A percentile compares a stretch with the other conserved stretches of the same genome.
Evolutionary conservation across 1,140 invertebrate species (phyloP).

Genomic region (Zaprionus camerounensis): DNA sequence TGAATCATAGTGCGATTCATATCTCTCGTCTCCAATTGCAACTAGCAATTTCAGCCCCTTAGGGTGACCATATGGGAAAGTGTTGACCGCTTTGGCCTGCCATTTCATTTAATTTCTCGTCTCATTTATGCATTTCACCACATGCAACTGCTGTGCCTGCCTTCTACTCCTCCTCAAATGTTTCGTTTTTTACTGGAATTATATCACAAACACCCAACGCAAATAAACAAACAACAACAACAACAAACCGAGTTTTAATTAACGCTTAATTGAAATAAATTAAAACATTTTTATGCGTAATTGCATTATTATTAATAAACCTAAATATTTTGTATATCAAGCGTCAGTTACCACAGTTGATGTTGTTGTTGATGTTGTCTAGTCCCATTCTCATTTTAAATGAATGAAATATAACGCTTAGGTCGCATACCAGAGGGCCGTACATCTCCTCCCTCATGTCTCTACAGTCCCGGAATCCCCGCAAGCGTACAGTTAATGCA

Average conservation of each 20-base stretch:
- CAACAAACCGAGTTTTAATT: conserved; percentile 64
- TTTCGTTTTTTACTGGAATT: conserved; percentile 12
- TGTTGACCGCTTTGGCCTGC: conserved; percentile 24
- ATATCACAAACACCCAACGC: conserved; percentile 27
- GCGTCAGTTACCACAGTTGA: conserved; percentile 36
- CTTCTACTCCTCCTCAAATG: background rate
- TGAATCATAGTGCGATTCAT: conserved; percentile 14
- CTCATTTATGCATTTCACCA: conserved; percentile 14
- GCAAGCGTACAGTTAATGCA: conserved; percentile 70
- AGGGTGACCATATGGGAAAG: conserved; percentile 28
- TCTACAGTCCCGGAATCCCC: background rate
- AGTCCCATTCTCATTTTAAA: conserved; percentile 59
- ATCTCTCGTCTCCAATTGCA: background rate
- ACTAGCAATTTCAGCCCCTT: background rate
- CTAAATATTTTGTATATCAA: conserved; percentile 75
- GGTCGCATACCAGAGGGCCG: conserved; percentile 37
- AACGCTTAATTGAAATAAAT: conserved; percentile 83
- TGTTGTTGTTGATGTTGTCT: conserved; percentile 52
- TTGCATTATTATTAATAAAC: conserved; percentile 84
- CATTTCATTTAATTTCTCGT: background rate
- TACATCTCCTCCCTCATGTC: background rate
- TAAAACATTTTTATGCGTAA: conserved; percentile 84
- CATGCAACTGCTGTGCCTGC: conserved; percentile 2
- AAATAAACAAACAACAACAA: conserved; percentile 11
- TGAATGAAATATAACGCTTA: conserved; percentile 79